Conservation (phyloP, 2,113 vertebrate genomes). For the Nothobranchius furzeri region DNA sequence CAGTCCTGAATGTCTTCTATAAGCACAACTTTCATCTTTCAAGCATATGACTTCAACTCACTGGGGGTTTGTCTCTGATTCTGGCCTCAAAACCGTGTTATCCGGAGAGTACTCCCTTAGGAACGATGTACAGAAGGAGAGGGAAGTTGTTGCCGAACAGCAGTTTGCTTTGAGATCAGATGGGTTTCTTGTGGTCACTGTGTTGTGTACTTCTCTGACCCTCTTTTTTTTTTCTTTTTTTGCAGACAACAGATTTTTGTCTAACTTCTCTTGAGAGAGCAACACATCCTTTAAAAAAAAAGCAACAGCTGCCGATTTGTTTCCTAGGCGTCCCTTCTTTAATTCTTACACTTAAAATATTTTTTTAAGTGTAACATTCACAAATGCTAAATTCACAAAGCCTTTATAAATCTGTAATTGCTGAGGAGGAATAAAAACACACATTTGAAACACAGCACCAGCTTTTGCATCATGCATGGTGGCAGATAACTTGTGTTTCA, state of each 20-base stretch:
- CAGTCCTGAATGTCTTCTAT: slow-evolving; percentile 35
- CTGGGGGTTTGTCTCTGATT: slow-evolving; percentile 35
- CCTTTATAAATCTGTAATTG: neutral
- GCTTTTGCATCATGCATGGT: neutral
- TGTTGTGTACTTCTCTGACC: slow-evolving; percentile 37
- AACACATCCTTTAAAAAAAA: slow-evolving; percentile 5
- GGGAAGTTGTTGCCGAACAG: slow-evolving; percentile 46
- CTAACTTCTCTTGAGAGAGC: slow-evolving; percentile 15
- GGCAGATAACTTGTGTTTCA: neutral
- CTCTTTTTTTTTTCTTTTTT: slow-evolving; percentile 5
- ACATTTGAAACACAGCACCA: neutral
- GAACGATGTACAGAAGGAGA: slow-evolving; percentile 38
- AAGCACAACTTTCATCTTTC: slow-evolving; percentile 45
- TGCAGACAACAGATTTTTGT: slow-evolving; percentile 16
- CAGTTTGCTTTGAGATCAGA: slow-evolving; percentile 49
- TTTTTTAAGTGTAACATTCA: neutral
- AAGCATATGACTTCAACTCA: slow-evolving; percentile 29
- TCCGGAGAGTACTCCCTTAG: slow-evolving; percentile 29
- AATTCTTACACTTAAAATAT: neutral
- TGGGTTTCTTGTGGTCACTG: slow-evolving; percentile 42
- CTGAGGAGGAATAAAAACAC: neutral
- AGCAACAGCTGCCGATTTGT: neutral
- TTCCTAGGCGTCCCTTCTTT: neutral
- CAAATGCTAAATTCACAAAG: neutral
- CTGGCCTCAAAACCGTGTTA: slow-evolving; percentile 40